phyloP scores from a whole-genome alignment of 2,797 vertebrate species.

The Podarcis lilfordi region DNA sequence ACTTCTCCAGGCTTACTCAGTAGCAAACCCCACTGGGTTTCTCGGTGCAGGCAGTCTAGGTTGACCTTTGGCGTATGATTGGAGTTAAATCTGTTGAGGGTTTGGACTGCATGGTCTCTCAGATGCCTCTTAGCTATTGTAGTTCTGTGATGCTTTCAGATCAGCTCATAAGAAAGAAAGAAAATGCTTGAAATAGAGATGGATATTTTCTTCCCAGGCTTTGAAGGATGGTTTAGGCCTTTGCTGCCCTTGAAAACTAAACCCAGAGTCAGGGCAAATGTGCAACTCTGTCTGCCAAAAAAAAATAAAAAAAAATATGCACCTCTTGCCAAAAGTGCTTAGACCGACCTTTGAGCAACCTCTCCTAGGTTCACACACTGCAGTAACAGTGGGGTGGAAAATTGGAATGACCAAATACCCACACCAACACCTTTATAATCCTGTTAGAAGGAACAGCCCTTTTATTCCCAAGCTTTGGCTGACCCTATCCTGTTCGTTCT shows the following conservation, averaged over 20 bases:
- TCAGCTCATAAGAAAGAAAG: background rate
- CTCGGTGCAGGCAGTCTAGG: background rate
- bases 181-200: no score
- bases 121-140: background rate
- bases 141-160: background rate
- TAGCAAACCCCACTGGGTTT: background rate
- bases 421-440: conserved; percentile 38
- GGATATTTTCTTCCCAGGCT: background rate
- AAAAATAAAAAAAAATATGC: background rate
- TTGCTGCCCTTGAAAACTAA: conserved; percentile 23
- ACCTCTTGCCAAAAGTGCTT: conserved; percentile 25
- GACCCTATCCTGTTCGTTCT: conserved; percentile 28
- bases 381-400: conserved; percentile 38
- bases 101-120: background rate
- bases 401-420: conserved; percentile 25
- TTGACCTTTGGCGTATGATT: no score
- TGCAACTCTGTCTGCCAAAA: background rate
- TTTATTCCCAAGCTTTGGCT: background rate
- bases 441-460: conserved; percentile 32
- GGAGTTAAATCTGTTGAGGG: background rate
- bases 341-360: conserved; percentile 1
- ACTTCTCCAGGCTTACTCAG: background rate
- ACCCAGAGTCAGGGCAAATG: background rate
- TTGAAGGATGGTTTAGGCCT: background rate
- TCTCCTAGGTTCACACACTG: conserved; percentile 42